Evolutionary conservation across 2,797 vertebrate genomes (phyloP).

Genomic region (Harpagifer antarcticus): DNA sequence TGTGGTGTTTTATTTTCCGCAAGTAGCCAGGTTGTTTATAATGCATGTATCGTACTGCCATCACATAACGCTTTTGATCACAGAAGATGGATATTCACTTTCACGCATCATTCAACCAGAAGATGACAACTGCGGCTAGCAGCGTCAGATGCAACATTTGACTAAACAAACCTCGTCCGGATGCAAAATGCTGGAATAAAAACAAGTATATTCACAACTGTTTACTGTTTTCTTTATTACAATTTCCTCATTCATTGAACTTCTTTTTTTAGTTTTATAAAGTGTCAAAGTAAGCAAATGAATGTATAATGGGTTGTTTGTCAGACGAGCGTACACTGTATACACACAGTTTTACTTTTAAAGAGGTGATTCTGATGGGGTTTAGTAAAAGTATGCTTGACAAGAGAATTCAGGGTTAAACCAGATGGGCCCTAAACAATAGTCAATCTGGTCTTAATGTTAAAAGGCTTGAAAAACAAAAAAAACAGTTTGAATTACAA

Average conservation of each 20-base stretch:
- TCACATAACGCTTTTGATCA: slow-evolving; percentile 75
- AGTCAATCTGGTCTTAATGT: too few species aligned
- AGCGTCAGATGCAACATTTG: slow-evolving; percentile 70
- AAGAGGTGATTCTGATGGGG: neutral
- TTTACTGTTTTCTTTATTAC: slow-evolving; percentile 14
- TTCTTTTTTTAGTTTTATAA: neutral
- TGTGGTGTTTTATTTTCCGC: slow-evolving; percentile 49
- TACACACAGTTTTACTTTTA: neutral
- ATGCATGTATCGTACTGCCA: slow-evolving; percentile 69
- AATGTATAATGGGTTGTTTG: neutral
- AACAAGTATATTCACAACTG: slow-evolving; percentile 20
- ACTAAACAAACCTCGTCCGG: slow-evolving; percentile 63
- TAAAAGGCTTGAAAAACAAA: too few species aligned
- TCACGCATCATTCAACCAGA: slow-evolving; percentile 80
- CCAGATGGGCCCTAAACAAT: neutral
- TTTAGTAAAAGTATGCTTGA: slow-evolving; percentile 3
- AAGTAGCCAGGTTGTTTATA: slow-evolving; percentile 68
- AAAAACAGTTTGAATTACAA: neutral
- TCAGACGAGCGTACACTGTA: neutral
- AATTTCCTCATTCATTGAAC: slow-evolving; percentile 11
- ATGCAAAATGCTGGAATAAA: slow-evolving; percentile 44
- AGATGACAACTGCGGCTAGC: slow-evolving; percentile 70
- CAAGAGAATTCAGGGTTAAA: neutral
- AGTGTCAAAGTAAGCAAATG: neutral
- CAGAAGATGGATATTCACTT: slow-evolving; percentile 83